These are phyloP conservation scores for Microctenopoma stevenorrisi DNA, from an alignment of 2,797 vertebrate genomes.

Conservation along the genomic window DNA sequence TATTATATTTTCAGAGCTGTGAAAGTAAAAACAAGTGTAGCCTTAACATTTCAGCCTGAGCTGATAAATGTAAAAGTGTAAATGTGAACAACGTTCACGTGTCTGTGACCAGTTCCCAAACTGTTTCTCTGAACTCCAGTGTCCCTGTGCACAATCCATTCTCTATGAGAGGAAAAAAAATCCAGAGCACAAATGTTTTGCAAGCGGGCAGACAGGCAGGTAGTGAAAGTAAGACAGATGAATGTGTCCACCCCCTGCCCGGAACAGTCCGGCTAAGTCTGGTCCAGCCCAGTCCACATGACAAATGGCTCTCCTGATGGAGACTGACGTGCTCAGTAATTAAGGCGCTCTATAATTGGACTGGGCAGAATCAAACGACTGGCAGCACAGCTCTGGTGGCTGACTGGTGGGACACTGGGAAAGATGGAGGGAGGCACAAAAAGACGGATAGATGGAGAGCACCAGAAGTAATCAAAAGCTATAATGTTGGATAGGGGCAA, in stretches of 20 bases:
- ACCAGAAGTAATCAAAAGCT: constrained; percentile 38
- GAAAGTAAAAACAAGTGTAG: too few species aligned
- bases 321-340: constrained; percentile 80
- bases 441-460: constrained; percentile 48
- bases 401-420: constrained; percentile 58
- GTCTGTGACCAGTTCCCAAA: too few species aligned
- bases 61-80: too few species aligned
- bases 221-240: constrained; percentile 23
- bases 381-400: constrained; percentile 62
- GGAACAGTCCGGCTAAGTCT: constrained; percentile 30
- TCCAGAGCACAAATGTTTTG: constrained; percentile 24
- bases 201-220: constrained; percentile 3
- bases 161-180: background rate
- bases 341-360: constrained; percentile 80
- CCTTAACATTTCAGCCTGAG: too few species aligned
- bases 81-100: too few species aligned
- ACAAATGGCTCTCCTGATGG: constrained; percentile 76
- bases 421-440: constrained; percentile 37
- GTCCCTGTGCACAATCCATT: background rate
- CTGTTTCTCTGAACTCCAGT: background rate
- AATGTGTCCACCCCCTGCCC: constrained; percentile 12
- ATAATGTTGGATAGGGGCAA: background rate
- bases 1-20: too few species aligned
- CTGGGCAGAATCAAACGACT: constrained; percentile 69
- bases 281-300: constrained; percentile 63